phyloP scores from a whole-genome alignment of 2,888 invertebrate genomes.

The Taphrorychus bicolor region DNA sequence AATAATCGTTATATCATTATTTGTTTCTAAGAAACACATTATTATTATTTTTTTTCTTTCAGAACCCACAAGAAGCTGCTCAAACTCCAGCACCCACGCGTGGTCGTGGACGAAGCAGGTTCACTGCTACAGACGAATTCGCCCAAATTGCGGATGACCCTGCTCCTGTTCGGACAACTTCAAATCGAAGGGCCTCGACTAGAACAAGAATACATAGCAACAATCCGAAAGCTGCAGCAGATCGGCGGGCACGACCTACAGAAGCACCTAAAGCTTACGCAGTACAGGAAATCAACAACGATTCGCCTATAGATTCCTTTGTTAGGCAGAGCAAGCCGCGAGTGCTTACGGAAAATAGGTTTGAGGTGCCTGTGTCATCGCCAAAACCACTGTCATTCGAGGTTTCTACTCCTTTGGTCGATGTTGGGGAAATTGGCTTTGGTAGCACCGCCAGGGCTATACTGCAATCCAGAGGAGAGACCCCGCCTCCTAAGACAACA shows the following conservation, averaged over 20 bases:
- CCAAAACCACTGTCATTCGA: constrained; percentile 21
- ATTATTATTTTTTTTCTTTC: too few species aligned
- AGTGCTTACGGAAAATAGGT: constrained; percentile 53
- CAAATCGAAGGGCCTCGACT: constrained; percentile 41
- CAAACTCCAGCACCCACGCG: constrained; percentile 45
- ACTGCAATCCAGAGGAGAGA: constrained; percentile 35
- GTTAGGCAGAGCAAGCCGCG: constrained; percentile 49
- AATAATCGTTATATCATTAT: too few species aligned
- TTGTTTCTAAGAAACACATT: too few species aligned
- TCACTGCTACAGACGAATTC: constrained; percentile 52
- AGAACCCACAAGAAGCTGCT: constrained; percentile 38
- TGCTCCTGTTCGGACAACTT: constrained; percentile 32
- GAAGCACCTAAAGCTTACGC: constrained; percentile 48
- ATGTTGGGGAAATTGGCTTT: constrained; percentile 40
- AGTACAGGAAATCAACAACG: constrained; percentile 57
- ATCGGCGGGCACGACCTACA: constrained; percentile 28
- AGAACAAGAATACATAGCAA: constrained; percentile 46
- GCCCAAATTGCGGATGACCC: constrained; percentile 42
- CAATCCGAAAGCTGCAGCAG: constrained; percentile 39
- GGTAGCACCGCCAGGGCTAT: constrained; percentile 41
- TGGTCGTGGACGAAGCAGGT: constrained; percentile 55
- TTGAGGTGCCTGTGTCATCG: constrained; percentile 46
- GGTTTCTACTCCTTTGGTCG: constrained; percentile 2
- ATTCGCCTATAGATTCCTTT: constrained; percentile 52
- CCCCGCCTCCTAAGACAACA: constrained; percentile 36